phyloP scores from a whole-genome alignment of 1,140 invertebrate species.

The Aporrectodea caliginosa region DNA sequence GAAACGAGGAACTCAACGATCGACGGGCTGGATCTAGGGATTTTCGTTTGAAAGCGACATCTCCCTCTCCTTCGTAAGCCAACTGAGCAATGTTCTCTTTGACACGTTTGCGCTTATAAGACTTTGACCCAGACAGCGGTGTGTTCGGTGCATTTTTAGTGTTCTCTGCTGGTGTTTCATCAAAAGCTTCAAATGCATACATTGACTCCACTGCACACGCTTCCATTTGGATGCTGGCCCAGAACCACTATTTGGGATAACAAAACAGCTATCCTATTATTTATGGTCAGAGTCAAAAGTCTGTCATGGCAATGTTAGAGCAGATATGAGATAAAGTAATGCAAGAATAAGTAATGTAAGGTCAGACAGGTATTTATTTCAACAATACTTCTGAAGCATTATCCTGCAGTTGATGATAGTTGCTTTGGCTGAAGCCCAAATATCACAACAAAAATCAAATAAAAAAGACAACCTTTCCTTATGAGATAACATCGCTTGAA shows the following conservation, averaged over 20 bases:
- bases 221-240: constrained; percentile 92
- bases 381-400: too few relatives aligned
- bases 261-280: too few relatives aligned
- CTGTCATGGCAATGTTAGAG: too few relatives aligned
- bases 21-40: constrained; percentile 64
- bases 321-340: too few relatives aligned
- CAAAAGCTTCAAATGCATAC: constrained; percentile 57
- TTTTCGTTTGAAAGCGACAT: constrained; percentile 66
- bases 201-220: constrained; percentile 83
- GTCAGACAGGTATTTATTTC: too few relatives aligned
- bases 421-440: too few relatives aligned
- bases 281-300: too few relatives aligned
- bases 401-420: too few relatives aligned
- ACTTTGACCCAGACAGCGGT: constrained; percentile 33
- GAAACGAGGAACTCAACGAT: not conserved
- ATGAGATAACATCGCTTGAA: too few relatives aligned
- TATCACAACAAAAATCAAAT: too few relatives aligned
- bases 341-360: too few relatives aligned
- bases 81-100: constrained; percentile 55
- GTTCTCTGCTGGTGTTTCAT: constrained; percentile 21
- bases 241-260: constrained; percentile 78
- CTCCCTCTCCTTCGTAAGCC: constrained; percentile 50
- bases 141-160: constrained; percentile 27
- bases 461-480: too few relatives aligned
- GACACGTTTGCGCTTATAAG: constrained; percentile 55